Evolutionary conservation across 2,888 invertebrate species (phyloP).

Genomic region (Formica aserva): DNA sequence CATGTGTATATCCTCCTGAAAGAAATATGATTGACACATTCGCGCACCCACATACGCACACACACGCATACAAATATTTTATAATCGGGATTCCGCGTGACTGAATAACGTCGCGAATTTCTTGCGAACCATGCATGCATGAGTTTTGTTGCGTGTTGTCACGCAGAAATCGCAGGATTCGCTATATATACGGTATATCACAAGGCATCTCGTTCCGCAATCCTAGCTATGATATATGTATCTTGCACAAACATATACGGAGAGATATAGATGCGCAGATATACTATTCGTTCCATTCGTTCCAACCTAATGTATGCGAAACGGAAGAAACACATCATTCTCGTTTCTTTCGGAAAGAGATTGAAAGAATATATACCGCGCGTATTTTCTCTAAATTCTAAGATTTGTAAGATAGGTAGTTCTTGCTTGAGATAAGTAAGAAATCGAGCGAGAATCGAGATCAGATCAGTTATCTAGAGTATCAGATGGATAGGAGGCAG

Average conservation of each 20-base stretch:
- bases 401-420: constrained; percentile 43
- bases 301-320: constrained; percentile 52
- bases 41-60: too few relatives aligned
- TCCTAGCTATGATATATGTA: too few relatives aligned
- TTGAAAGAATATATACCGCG: not conserved
- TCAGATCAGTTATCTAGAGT: constrained; percentile 66
- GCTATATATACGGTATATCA: constrained; percentile 8
- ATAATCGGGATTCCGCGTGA: constrained; percentile 39
- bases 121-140: constrained; percentile 59
- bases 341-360: constrained; percentile 1
- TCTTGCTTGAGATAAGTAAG: constrained; percentile 67
- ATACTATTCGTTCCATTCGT: constrained; percentile 67
- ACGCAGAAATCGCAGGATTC: constrained; percentile 24
- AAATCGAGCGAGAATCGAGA: constrained; percentile 67
- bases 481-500: constrained; percentile 76
- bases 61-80: not conserved
- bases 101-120: not conserved
- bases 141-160: constrained; percentile 8
- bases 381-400: constrained; percentile 49
- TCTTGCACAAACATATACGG: constrained; percentile 58
- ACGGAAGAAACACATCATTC: constrained; percentile 59
- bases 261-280: not conserved
- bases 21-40: not conserved
- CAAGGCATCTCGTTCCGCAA: too few relatives aligned
- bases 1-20: not conserved